These are phyloP conservation scores for Drosophila cyrtoloma DNA, from an alignment of 2,888 invertebrate genomes.

Conservation along the genomic window DNA sequence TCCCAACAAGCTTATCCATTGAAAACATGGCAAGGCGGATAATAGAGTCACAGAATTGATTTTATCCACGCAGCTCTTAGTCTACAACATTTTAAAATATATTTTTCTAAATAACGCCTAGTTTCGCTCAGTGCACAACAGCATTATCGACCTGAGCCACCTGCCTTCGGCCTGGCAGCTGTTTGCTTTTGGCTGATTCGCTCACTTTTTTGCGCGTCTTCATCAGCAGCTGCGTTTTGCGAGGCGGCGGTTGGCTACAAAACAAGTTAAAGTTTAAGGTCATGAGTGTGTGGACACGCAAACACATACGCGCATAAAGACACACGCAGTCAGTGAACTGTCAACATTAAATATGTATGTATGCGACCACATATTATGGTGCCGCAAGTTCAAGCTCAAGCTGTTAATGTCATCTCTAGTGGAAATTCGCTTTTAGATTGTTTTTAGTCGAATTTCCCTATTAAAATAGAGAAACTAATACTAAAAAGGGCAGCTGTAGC, in stretches of 20 bases:
- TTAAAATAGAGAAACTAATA: neutral
- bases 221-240: conserved; percentile 56
- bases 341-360: conserved; percentile 67
- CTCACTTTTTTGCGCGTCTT: conserved; percentile 61
- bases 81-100: neutral
- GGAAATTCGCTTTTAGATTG: conserved; percentile 26
- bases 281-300: conserved; percentile 55
- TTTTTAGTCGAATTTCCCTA: conserved; percentile 16
- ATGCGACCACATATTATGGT: conserved; percentile 55
- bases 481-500: conserved; percentile 31
- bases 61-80: neutral
- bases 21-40: neutral
- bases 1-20: neutral
- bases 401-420: conserved; percentile 51
- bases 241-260: conserved; percentile 49
- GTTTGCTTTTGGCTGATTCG: conserved; percentile 63
- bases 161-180: conserved; percentile 54
- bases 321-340: conserved; percentile 52
- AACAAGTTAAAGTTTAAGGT: conserved; percentile 79
- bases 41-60: neutral
- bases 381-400: conserved; percentile 65
- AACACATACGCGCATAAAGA: conserved; percentile 17
- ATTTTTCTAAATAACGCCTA: neutral
- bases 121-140: conserved; percentile 45
- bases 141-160: conserved; percentile 33